Base-by-base conservation (phyloP, 2,113 vertebrate genomes). In the Silurus asotus region DNA sequence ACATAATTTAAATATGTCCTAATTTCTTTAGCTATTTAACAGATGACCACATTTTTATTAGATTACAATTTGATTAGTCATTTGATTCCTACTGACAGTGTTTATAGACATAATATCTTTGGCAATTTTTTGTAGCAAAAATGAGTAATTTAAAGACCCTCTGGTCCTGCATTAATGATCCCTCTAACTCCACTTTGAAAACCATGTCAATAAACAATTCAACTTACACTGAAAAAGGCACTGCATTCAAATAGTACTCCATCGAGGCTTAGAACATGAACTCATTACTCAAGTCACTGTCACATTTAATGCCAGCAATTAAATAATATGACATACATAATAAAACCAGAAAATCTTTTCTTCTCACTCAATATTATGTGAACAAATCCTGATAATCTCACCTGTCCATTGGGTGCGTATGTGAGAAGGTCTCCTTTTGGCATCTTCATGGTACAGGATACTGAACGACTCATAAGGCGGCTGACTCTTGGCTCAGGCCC, bases 401-500 rank as follows among this genome's bases (percentile, higher is more conserved):
- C 98, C 97, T 99, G 98, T 94, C 97, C 98, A 92, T 97, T 93
- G 9, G 97, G 95, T 62, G 97, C 97, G 72, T 95, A 95, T 90
- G 97, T 97, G 0, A 98, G 98, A 88, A 99, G 95, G 87, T 99
- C 98, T 89, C 96, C 96, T 92, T 99, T 99, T 65, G 98, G 97
- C 87, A 98, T 98, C 93, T 99, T 98, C 96, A 98, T 95, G 14
- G 98, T 97, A 74, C 98, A 99, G 55, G 98, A 99, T 90, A 98
- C 94, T 0, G 97, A 99, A 72, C 97, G 97, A 92, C 97, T 99
- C 96, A 99, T 99, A 86, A 99, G 95, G 77, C 98, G 96, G 76
- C 96, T 97, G 91, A 96, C 96, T 0, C 98, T 96, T 89, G 98
- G 95, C 91, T 99, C 98, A 0, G 98, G 96, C 56, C 97, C 96